phyloP scores from a whole-genome alignment of 1,140 invertebrate species.

The Drosophila hydei region DNA sequence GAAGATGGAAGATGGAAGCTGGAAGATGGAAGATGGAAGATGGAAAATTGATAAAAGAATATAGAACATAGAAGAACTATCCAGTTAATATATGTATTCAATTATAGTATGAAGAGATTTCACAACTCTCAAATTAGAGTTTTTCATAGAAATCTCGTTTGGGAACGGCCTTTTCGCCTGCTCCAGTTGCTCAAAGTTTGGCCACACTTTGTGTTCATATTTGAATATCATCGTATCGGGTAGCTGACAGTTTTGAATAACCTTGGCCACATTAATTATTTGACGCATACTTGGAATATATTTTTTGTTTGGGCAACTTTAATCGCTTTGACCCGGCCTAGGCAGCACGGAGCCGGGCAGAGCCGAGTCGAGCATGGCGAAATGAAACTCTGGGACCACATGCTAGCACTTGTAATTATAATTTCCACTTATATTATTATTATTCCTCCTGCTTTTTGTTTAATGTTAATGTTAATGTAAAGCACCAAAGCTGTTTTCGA shows the following conservation, averaged over 20 bases:
- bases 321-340: slow-evolving; percentile 37
- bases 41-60: no score
- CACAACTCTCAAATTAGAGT: background rate
- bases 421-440: slow-evolving; percentile 64
- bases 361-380: background rate
- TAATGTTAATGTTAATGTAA: slow-evolving; percentile 72
- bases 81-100: no score
- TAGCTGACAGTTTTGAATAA: slow-evolving; percentile 67
- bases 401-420: slow-evolving; percentile 75
- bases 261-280: slow-evolving; percentile 74
- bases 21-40: no score
- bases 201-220: slow-evolving; percentile 57
- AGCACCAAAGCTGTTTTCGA: slow-evolving; percentile 77
- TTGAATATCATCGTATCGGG: slow-evolving; percentile 63
- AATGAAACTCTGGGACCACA: slow-evolving; percentile 45
- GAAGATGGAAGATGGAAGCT: no score
- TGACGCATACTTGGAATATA: slow-evolving; percentile 45
- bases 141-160: background rate
- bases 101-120: no score
- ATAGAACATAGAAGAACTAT: no score
- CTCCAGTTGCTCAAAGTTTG: slow-evolving; percentile 13
- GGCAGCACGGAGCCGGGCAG: no score
- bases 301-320: slow-evolving; percentile 49
- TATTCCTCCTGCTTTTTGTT: slow-evolving; percentile 63
- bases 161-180: slow-evolving; percentile 9